Evolutionary conservation across 2,113 vertebrate species (phyloP).

Genomic region (Pelodiscus sinensis): DNA sequence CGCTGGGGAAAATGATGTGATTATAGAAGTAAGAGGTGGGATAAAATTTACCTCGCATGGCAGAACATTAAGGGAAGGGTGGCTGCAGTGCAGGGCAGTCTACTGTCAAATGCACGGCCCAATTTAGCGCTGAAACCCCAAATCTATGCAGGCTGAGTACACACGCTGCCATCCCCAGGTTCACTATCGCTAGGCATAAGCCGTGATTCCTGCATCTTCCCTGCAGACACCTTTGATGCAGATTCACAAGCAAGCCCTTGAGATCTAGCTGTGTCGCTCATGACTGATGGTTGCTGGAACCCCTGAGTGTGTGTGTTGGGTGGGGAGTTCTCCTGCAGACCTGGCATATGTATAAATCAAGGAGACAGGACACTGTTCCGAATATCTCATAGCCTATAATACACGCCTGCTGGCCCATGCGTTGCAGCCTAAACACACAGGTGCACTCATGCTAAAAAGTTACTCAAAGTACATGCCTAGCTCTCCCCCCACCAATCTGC

Average conservation of each 20-base stretch:
- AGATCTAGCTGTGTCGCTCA: slow-evolving; percentile 2
- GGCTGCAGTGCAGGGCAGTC: not conserved
- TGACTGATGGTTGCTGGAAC: not conserved
- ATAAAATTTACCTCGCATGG: not conserved
- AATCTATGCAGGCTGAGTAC: fast-evolving
- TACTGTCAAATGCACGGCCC: fast-evolving
- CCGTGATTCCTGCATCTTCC: not conserved
- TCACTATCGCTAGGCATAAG: not conserved
- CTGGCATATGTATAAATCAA: slow-evolving; percentile 46
- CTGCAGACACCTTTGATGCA: not conserved
- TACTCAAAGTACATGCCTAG: not conserved
- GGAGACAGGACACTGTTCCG: slow-evolving; percentile 50
- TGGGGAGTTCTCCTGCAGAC: slow-evolving; percentile 39
- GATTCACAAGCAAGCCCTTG: not conserved
- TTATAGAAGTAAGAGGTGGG: not conserved
- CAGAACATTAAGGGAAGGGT: fast-evolving
- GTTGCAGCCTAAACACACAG: not conserved
- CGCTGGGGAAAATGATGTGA: not conserved
- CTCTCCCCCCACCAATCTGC: not conserved
- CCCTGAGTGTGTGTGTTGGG: not conserved
- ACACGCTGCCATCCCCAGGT: not conserved
- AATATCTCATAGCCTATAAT: slow-evolving; percentile 46
- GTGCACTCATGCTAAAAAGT: slow-evolving; percentile 31
- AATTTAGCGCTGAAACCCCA: not conserved
- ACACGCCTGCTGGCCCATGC: slow-evolving; percentile 21